phyloP scores from a whole-genome alignment of 2,113 vertebrate species.

The Chaetops frenatus region DNA sequence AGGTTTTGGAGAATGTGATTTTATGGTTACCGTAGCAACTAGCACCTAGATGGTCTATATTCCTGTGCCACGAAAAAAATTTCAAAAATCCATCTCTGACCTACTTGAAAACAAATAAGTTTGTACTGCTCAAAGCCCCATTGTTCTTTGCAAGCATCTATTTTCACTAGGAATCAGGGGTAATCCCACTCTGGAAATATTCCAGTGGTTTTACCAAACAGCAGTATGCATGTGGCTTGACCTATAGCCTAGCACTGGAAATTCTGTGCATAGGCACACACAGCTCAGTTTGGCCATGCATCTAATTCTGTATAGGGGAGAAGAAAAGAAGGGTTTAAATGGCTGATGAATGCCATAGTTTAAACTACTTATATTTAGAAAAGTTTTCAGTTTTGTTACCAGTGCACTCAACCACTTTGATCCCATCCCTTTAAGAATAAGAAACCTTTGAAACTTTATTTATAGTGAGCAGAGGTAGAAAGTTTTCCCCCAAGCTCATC shows the following conservation, averaged over 20 bases:
- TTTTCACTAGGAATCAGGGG: neutral
- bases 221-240: neutral
- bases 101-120: conserved; percentile 9
- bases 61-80: neutral
- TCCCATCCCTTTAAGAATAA: neutral
- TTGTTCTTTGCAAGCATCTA: neutral
- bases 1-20: conserved; percentile 18
- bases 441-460: neutral
- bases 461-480: neutral
- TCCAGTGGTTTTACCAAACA: neutral
- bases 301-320: neutral
- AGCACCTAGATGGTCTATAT: neutral
- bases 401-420: neutral
- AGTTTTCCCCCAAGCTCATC: neutral
- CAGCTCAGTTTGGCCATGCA: neutral
- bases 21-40: conserved; percentile 35
- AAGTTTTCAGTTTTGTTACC: neutral
- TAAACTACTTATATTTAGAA: neutral
- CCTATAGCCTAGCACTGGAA: neutral
- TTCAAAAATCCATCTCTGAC: neutral
- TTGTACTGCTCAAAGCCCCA: neutral
- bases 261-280: neutral
- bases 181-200: neutral
- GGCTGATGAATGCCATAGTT: neutral
- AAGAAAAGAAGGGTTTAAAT: neutral